Conservation (phyloP, 2,888 invertebrate genomes). For the Cremastinae sp. region DNA sequence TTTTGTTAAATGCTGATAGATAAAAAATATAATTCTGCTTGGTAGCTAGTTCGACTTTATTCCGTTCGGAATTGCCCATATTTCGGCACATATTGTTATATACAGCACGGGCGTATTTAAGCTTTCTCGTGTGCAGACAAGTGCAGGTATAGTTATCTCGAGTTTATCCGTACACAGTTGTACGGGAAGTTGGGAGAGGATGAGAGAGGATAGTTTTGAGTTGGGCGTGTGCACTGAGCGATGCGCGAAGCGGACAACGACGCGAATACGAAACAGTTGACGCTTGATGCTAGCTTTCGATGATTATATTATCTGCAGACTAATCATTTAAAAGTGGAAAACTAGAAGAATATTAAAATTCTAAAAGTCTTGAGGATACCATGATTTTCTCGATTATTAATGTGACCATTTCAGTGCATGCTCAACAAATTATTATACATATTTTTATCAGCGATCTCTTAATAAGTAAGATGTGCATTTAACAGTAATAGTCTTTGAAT, state of each 20-base stretch:
- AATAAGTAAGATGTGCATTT: too few relatives aligned
- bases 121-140: slow-evolving; percentile 5
- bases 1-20: too few relatives aligned
- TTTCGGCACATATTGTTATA: neutral
- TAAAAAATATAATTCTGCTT: too few relatives aligned
- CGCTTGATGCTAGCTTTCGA: slow-evolving; percentile 35
- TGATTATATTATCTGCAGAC: too few relatives aligned
- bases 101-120: slow-evolving; percentile 17
- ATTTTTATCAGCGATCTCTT: too few relatives aligned
- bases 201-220: slow-evolving; percentile 12
- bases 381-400: slow-evolving; percentile 20
- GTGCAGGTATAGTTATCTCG: slow-evolving; percentile 18
- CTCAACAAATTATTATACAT: too few relatives aligned
- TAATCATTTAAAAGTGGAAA: too few relatives aligned
- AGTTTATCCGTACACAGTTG: neutral
- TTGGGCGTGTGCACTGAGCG: slow-evolving; percentile 34
- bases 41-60: too few relatives aligned
- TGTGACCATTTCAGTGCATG: too few relatives aligned
- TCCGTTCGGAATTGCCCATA: slow-evolving; percentile 3
- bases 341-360: too few relatives aligned
- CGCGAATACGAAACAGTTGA: slow-evolving; percentile 52
- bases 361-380: neutral
- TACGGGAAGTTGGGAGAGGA: slow-evolving; percentile 20
- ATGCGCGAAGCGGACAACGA: slow-evolving; percentile 39
- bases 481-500: too few relatives aligned